phyloP scores from a whole-genome alignment of 1,140 invertebrate species.

The Scaptomyza graminum region DNA sequence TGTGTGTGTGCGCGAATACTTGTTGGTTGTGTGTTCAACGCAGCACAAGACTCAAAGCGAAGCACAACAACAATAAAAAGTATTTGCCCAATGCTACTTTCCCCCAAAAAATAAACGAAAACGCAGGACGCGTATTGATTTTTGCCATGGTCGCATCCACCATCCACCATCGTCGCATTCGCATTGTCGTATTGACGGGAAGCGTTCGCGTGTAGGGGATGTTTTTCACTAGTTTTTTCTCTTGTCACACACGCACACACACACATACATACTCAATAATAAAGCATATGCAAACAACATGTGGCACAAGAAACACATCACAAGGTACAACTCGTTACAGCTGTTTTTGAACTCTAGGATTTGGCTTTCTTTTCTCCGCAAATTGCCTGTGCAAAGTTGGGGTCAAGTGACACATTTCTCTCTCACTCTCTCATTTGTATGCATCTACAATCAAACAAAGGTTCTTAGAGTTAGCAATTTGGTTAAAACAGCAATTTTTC shows the following conservation, averaged over 20 bases:
- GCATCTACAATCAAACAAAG: too few relatives aligned
- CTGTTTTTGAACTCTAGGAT: conserved; percentile 54
- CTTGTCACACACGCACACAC: conserved; percentile 21
- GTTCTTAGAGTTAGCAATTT: too few relatives aligned
- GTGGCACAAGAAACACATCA: conserved; percentile 44
- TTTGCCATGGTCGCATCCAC: conserved; percentile 48
- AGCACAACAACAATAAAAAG: conserved; percentile 23
- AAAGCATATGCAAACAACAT: conserved; percentile 44
- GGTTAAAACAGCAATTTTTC: too few relatives aligned
- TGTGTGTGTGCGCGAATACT: conserved; percentile 17
- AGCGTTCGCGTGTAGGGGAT: conserved; percentile 14
- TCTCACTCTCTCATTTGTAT: too few relatives aligned
- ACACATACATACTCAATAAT: conserved; percentile 40
- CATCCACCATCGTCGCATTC: conserved; percentile 11
- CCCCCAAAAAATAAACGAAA: conserved; percentile 16
- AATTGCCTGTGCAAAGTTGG: background rate
- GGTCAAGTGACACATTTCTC: background rate
- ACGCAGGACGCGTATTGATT: conserved; percentile 36
- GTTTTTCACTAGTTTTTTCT: conserved; percentile 70
- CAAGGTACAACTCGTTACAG: conserved; percentile 55
- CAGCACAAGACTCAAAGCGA: conserved; percentile 38
- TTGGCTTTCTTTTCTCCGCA: background rate
- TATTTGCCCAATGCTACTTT: conserved; percentile 33
- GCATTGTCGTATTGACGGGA: background rate
- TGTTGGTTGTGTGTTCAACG: conserved; percentile 27